Evolutionary conservation across 2,797 vertebrate species (phyloP).

Genomic region (Rhinogobio ventralis): DNA sequence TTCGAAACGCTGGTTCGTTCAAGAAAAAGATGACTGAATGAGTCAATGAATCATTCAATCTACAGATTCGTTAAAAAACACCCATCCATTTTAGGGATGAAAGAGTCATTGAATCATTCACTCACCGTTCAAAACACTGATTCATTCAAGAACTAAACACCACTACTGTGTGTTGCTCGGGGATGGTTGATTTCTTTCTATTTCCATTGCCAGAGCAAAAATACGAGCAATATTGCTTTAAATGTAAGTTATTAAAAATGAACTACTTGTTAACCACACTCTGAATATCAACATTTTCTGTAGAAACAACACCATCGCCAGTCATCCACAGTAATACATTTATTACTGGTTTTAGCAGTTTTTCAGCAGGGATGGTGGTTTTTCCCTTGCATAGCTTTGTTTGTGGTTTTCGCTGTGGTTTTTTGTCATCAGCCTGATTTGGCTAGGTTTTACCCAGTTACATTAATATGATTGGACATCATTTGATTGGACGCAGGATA

Average conservation of each 20-base stretch:
- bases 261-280: not conserved
- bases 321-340: not conserved
- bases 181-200: not conserved
- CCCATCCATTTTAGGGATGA: not conserved
- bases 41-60: not conserved
- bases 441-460: not conserved
- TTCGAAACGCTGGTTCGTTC: not conserved
- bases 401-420: not conserved
- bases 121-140: not conserved
- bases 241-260: not conserved
- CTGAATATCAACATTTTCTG: not conserved
- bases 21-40: not conserved
- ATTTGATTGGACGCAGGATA: not conserved
- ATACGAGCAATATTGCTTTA: not conserved
- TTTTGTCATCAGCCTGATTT: not conserved
- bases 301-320: not conserved
- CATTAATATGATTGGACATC: not conserved
- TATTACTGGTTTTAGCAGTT: not conserved
- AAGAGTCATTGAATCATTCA: slow-evolving; percentile 15
- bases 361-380: not conserved
- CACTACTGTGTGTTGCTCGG: too few species aligned
- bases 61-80: not conserved
- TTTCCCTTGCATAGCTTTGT: not conserved
- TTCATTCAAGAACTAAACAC: not conserved
- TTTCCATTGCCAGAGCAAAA: not conserved